Evolutionary conservation across 2,888 invertebrate species (phyloP).

Genomic region (Enchytraeus crypticus): DNA sequence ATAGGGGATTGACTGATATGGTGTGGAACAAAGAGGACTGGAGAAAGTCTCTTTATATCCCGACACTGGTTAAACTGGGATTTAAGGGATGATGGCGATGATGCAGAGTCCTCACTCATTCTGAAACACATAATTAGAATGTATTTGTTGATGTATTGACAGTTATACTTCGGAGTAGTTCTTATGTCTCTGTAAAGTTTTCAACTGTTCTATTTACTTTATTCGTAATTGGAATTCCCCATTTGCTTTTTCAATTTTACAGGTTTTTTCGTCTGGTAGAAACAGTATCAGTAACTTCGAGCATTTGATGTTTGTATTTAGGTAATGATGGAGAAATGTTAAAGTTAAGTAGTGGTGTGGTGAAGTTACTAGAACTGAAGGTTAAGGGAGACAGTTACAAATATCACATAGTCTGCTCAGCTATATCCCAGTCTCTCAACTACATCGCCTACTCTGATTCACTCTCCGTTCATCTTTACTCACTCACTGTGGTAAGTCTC

Average conservation of each 20-base stretch:
- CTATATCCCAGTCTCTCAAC: background rate
- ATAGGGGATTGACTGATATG: no score
- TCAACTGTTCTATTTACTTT: no score
- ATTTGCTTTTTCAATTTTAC: no score
- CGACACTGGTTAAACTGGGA: no score
- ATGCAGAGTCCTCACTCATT: no score
- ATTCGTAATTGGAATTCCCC: no score
- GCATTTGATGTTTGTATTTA: background rate
- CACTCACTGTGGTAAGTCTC: conserved; percentile 11
- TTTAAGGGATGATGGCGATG: no score
- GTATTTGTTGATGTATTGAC: background rate
- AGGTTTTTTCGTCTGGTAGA: background rate
- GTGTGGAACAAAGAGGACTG: no score
- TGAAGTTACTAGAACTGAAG: background rate
- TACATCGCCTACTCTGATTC: background rate
- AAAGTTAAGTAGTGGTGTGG: background rate
- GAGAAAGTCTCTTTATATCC: no score
- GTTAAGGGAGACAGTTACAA: background rate
- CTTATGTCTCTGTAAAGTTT: no score
- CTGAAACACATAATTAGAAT: no score
- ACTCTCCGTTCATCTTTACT: background rate
- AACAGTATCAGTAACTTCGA: background rate
- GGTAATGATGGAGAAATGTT: background rate
- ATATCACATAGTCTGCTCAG: background rate
- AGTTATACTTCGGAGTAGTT: no score